Evolutionary conservation across 1,140 invertebrate genomes (phyloP).

Genomic region (Trichoplusia ni): DNA sequence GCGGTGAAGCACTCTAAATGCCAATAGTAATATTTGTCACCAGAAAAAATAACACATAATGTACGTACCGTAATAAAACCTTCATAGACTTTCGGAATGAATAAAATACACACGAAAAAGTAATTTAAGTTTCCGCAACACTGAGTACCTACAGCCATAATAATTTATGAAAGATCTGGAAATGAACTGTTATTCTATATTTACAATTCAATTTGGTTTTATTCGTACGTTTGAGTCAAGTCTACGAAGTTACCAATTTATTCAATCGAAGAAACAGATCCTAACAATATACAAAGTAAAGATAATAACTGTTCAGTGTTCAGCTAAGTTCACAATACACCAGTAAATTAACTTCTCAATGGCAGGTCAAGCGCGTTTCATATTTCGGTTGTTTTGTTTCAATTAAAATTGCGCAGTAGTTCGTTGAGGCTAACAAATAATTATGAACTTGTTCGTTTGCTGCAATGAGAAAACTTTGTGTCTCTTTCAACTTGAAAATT

Average conservation of each 20-base stretch:
- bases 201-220: constrained; percentile 23
- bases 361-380: constrained; percentile 51
- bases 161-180: constrained; percentile 20
- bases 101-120: constrained; percentile 5
- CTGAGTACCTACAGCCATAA: background rate
- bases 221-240: constrained; percentile 9
- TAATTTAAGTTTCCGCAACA: constrained; percentile 3
- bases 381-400: constrained; percentile 60
- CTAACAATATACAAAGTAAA: background rate
- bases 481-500: constrained; percentile 38
- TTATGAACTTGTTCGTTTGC: constrained; percentile 63
- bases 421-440: constrained; percentile 61
- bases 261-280: constrained; percentile 1
- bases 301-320: constrained; percentile 8
- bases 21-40: too few relatives aligned
- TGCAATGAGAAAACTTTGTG: constrained; percentile 64
- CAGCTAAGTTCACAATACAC: constrained; percentile 6
- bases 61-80: background rate
- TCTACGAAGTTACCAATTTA: constrained; percentile 9
- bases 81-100: background rate
- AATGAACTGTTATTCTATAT: constrained; percentile 1
- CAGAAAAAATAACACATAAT: too few relatives aligned
- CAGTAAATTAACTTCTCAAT: constrained; percentile 48
- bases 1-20: too few relatives aligned
- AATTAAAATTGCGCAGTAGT: constrained; percentile 54